These are phyloP conservation scores for Micromys minutus DNA, from an alignment of 2,113 vertebrate species.

Conservation along the genomic window DNA sequence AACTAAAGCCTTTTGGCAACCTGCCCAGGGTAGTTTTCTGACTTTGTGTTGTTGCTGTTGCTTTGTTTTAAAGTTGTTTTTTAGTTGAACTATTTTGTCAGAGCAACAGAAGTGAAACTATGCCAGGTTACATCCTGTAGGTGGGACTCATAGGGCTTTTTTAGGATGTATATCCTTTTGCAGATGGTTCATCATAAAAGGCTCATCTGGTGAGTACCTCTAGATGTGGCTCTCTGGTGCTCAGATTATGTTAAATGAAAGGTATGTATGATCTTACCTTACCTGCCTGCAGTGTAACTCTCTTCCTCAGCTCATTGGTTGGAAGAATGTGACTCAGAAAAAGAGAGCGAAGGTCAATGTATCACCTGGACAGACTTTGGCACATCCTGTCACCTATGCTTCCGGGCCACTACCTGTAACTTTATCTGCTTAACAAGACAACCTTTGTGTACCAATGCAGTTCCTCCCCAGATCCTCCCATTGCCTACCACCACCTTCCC, in stretches of 20 bases:
- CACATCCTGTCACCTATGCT: not conserved
- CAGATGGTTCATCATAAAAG: not conserved
- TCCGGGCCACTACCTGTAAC: not conserved
- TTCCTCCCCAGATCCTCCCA: not conserved
- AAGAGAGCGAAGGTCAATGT: not conserved
- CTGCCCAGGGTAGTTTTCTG: not conserved
- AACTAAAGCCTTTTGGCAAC: not conserved
- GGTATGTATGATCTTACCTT: not conserved
- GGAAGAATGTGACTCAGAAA: not conserved
- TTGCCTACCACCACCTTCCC: not conserved
- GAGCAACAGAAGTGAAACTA: not conserved
- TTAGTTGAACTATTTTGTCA: not conserved
- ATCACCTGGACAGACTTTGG: not conserved
- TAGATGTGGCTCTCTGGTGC: no score
- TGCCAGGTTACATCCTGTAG: not conserved
- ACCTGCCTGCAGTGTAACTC: not conserved
- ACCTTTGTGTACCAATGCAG: not conserved
- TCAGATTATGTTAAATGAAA: not conserved
- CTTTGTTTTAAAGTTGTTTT: not conserved
- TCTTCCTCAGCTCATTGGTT: not conserved
- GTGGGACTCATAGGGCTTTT: not conserved
- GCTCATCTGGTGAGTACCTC: not conserved
- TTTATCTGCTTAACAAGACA: not conserved
- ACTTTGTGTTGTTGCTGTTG: not conserved
- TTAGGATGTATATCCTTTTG: not conserved